Evolutionary conservation across 1,140 invertebrate genomes (phyloP), one percentile per base, ranked within the genome.

Genomic region (Cotesia chilonis): DNA sequence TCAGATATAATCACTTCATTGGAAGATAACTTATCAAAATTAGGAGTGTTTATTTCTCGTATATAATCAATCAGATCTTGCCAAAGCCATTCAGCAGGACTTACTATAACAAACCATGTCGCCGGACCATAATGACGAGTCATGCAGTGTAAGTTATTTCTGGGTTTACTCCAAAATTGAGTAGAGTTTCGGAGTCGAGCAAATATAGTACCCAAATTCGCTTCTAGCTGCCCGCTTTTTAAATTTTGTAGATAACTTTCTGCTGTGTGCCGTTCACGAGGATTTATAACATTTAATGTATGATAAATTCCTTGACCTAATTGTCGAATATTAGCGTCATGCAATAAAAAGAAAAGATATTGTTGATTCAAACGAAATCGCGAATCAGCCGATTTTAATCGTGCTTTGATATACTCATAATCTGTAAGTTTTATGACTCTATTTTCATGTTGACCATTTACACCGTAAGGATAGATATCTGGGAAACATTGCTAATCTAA

Each of bases 81-180:
- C 80, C 79, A 82, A 52, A 79, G 63, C 75, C 76, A 83, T 78
- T 85, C 82, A 54, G 68, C 75, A 14, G 82, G 81, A 77, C 82
- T 85, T 2, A 84, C 68, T 6, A 81, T 54, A 28, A 28, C 28
- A 28, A 28, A 28, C 28, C 28, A 28, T 28, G 28, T 28, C 2
- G 28, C 28, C 28, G 81, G 76, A 28, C 81, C 80, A 72, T 82
- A 84, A 70, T 84, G 55, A 14, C 75, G 68, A 17, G 71, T 72
- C 79, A 81, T 82, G 37, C 80, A 81, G 4, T 72, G n/a, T 12
- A 82, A 73, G 55, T 81, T 69, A 74, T 75, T 77, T 57, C 76
- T 66, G 1, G 75, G 74, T 64, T 41, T 67, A 60, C n/a, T 75
- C 79, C 77, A 81, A 75, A 60, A 82, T 59, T 76, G 74, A 73